Evolutionary conservation across 1,140 invertebrate genomes (phyloP), one percentile per base, ranked within the genome.

Genomic region (Drosophila pandora): DNA sequence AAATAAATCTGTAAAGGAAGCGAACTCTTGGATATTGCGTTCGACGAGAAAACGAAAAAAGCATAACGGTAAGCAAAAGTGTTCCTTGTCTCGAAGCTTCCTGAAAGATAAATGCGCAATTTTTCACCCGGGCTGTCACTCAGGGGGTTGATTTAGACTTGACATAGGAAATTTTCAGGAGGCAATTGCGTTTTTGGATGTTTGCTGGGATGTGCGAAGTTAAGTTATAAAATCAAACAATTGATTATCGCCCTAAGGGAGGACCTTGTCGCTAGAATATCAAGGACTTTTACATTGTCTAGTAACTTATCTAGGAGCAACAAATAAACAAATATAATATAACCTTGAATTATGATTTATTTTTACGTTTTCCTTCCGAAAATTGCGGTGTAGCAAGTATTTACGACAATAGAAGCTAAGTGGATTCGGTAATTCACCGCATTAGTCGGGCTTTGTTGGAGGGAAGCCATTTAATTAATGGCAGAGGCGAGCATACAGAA

Each of bases 161-260:
- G 12, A 45, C 12, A 28, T 34, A 34, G 56, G 45, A 62, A 39
- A 62, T 43, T 39, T 43, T 23, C 56, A 30, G 43, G 47, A 21
- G 8, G 22, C 48, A 53, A 56, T 48, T 69, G 41, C 50, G 65
- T 25, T 56, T 32, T 10, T 39, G 39, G 23, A 30, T 56, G 63
- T n/a, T 22, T 37, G n/a, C 34, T 39, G 21, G 32, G 68, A 69
- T 55, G 64, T 69, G 65, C 65, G 65, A 68, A 48, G 62, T 39
- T 34, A 17, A 17, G 17, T 17, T 17, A 17, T 4, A 12, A 45
- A 32, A 48, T 41, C n/a, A 2, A 2, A 3, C 0, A n/a, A 13
- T 13, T n/a, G 2, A 8, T 10, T 10, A 8, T 34, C 9, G 32
- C 8, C 32, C 32, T 34, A 10, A 34, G 32, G 0, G 32, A 34